Evolutionary conservation across 1,140 invertebrate genomes (phyloP).

Genomic region (Camponotus pennsylvanicus): DNA sequence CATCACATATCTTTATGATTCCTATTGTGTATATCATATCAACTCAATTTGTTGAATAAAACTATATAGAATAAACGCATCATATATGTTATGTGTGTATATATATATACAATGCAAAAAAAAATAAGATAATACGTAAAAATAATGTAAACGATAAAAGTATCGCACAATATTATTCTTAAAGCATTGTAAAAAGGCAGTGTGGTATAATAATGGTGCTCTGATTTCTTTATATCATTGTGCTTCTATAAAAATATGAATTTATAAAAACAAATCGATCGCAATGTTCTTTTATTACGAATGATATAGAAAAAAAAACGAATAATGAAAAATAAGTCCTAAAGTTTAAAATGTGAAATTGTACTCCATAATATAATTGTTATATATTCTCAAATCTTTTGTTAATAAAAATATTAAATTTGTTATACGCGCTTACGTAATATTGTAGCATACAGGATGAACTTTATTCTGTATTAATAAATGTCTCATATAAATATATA

Average conservation of each 20-base stretch:
- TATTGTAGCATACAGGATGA: conserved; percentile 29
- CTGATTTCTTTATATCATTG: conserved; percentile 13
- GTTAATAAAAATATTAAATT: conserved; percentile 48
- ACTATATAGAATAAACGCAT: conserved; percentile 17
- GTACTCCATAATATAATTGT: conserved; percentile 37
- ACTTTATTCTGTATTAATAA: conserved; percentile 53
- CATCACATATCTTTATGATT: conserved; percentile 27
- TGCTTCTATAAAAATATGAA: conserved; percentile 7
- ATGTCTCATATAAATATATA: conserved; percentile 47
- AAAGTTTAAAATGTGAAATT: conserved; percentile 14
- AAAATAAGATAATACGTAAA: conserved; percentile 21
- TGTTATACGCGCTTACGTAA: conserved; percentile 40
- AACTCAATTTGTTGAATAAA: conserved; percentile 37
- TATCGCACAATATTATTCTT: not conserved
- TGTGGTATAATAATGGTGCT: conserved; percentile 52
- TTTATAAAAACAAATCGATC: not conserved
- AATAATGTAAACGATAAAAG: conserved; percentile 7
- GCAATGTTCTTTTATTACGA: conserved; percentile 18
- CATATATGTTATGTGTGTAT: conserved; percentile 30
- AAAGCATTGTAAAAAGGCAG: conserved; percentile 38
- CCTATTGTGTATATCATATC: conserved; percentile 12
- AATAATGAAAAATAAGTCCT: conserved; percentile 15
- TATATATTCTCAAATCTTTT: conserved; percentile 32
- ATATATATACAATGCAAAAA: not conserved
- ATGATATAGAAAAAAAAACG: not conserved